Evolutionary conservation across 2,888 invertebrate genomes (phyloP).

Genomic region (Mellilla xanthometata): DNA sequence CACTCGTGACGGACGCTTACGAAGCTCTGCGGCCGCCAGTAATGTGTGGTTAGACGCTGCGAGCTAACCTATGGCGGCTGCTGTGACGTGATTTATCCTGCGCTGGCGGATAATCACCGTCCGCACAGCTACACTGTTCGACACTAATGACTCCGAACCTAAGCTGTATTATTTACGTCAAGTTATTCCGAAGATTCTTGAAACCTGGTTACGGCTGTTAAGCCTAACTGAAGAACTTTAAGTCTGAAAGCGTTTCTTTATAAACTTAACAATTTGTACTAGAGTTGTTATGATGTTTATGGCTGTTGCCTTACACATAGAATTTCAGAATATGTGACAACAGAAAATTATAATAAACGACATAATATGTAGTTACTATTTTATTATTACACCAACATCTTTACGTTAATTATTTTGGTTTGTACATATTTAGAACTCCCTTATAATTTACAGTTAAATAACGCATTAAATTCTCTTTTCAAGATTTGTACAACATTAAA

Average conservation of each 20-base stretch:
- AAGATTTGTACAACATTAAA: conserved; percentile 64
- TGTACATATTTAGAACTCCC: conserved; percentile 16
- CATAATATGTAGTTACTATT: no score
- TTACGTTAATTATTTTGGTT: conserved; percentile 7
- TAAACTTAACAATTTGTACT: no score
- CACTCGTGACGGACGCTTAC: conserved; percentile 16
- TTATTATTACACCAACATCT: no score
- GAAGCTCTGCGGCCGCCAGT: conserved; percentile 15
- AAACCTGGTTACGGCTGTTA: no score
- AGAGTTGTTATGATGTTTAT: no score
- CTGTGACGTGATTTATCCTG: conserved; percentile 15
- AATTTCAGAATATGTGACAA: no score
- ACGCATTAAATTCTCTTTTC: conserved; percentile 53
- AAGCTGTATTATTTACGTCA: no score
- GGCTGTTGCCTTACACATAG: no score
- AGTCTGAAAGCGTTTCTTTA: no score
- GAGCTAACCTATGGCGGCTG: conserved; percentile 17
- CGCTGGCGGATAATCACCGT: conserved; percentile 10
- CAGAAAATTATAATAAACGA: no score
- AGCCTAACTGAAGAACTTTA: no score
- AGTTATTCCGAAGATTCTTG: no score
- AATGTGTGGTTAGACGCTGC: conserved; percentile 20
- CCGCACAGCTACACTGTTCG: not conserved
- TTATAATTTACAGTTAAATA: conserved; percentile 57
- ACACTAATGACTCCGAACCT: not conserved